Base-by-base conservation (phyloP, 2,797 vertebrate species). In the Micrastur ruficollis region DNA sequence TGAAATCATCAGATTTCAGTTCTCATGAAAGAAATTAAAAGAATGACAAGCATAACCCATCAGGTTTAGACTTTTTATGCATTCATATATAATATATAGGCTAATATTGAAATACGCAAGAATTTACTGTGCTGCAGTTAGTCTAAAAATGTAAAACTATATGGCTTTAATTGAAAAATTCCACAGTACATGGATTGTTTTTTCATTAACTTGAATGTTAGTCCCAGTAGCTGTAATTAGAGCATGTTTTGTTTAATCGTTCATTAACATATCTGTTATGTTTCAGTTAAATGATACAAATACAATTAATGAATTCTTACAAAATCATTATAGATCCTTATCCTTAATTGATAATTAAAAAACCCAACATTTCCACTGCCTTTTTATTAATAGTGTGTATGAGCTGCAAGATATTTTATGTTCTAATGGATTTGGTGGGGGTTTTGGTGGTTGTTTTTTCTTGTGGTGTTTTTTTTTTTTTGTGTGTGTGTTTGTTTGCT, bases 271-370 rank as follows among this genome's bases (percentile, higher is more conserved):
- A 49, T 82, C 36, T 65, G 59, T 83, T 72, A 63, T 34, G 27
- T 32, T 95, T 59, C 47, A 6, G 19, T 29, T 71, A 86, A 89
- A 76, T 79, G 18, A 32, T 65, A 63, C 13, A 49, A 63, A 66
- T 56, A 80, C 12, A 76, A 86, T 74, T 79, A 94, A 90, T 63
- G 27, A 94, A 79, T 86, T 93, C 61, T 91, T 92, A 62, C 66
- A 81, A 93, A 83, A 93, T 50, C 67, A 53, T 89, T 90, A 72
- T 19, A 89, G 66, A 75, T 20, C 71, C 26, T 92, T 90, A 89
- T 62, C 56, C 86, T 74, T 85, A 96, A 90, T 12, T 85, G 61
- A 89, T 92, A 71, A 5, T 47, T 59, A 21, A 89, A 91, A 93
- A 80, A 49, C 36, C 36, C 36, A 8, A 8, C 8, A 44, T 92